Base-by-base conservation (phyloP, 1,140 invertebrate genomes). In the Lordiphosa stackelbergi region DNA sequence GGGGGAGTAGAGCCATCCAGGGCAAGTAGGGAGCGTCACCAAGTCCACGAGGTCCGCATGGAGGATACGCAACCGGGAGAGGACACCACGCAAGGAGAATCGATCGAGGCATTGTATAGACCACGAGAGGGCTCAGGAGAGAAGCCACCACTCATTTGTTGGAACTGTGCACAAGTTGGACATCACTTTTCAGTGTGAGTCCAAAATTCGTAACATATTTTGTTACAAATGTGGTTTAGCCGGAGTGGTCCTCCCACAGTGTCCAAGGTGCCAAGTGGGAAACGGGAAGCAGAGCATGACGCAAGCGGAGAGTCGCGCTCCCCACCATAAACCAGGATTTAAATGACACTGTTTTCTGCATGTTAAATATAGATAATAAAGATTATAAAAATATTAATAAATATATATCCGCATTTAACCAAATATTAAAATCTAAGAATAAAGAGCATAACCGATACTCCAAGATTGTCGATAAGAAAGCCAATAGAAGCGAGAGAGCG, bases 191-290 rank as follows among this genome's bases (percentile, higher is more conserved):
- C 5, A 48, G 2, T 48, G 11, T 19, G 46, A 48, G 45, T 9
- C 45, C 1, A 10, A 19, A 3, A 7, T 4, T 9, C 28, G 45
- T 10, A 47, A 11, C 5, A 48, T 48, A 1, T 48, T 48, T 10
- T 48, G 46, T 35, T 48, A 48, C 9, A 35, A 13, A 10, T 35
- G 46, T 19, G 46, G 46, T 7, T 8, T 13, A 3, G 4, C 35
- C 1, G 46, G 46, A 5, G 12, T 48, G 3, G 46, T 48, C 2
- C 24, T 48, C n/a, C 46, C 46, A 4, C 36, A 48, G 10, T 48
- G 46, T 8, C 31, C 5, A 4, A 48, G 31, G 9, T 48, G 46
- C 3, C 46, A 10, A 2, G 2, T 5, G 46, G 46, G 11, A 35
- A 48, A 48, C 46, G 3, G 0, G 12, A 11, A 10, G n/a, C 3